phyloP scores from a whole-genome alignment of 2,113 vertebrate genomes.

The Pristiophorus japonicus region DNA sequence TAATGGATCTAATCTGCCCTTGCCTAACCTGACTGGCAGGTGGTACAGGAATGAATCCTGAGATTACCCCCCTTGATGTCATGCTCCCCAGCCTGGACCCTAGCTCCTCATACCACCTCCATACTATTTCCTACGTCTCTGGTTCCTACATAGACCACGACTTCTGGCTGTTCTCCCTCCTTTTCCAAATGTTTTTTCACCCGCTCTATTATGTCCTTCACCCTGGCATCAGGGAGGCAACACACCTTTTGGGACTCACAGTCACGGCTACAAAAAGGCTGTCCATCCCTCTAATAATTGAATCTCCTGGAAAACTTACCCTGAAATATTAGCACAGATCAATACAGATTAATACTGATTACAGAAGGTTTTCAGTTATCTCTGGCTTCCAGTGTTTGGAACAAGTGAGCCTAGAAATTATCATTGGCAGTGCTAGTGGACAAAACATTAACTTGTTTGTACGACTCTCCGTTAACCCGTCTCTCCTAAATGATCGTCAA shows the following conservation, averaged over 20 bases:
- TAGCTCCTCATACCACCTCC: not conserved
- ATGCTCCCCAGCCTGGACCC: not conserved
- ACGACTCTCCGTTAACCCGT: not conserved
- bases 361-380: not conserved
- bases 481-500: not conserved
- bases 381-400: not conserved
- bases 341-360: not conserved
- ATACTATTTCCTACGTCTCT: not conserved
- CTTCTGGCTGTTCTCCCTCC: not conserved
- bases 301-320: not conserved
- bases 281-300: not conserved
- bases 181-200: not conserved
- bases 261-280: not conserved
- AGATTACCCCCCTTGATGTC: no score
- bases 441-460: not conserved
- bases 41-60: no score
- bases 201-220: not conserved
- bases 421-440: not conserved
- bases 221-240: not conserved
- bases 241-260: not conserved
- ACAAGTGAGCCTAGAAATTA: not conserved
- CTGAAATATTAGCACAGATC: not conserved
- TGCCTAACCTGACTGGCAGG: no score
- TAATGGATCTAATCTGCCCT: no score
- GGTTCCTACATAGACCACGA: not conserved